Base-by-base conservation (phyloP, 1,140 invertebrate species). In the Drosophila navojoa region DNA sequence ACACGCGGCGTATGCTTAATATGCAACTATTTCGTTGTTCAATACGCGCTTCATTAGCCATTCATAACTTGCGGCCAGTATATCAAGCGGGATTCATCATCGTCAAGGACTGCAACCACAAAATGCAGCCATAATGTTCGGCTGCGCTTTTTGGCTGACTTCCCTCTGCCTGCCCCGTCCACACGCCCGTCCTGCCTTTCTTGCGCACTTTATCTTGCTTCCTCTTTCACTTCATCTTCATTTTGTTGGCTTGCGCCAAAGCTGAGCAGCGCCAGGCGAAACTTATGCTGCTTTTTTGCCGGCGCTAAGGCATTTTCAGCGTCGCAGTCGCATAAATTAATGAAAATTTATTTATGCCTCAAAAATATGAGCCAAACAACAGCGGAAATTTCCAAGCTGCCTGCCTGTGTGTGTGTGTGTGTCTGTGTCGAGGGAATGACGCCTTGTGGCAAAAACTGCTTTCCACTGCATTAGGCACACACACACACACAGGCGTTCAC, bases 261-360 rank as follows among this genome's bases (percentile, higher is more conserved):
- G 64, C 42, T 66, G 54, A 5, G 44, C 64, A 44, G 77, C 44
- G 27, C 72, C 32, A 22, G 35, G 55, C 45, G 40, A 86, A 85
- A 85, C 81, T 85, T 86, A 86, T 85, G 78, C 82, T 71, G 69
- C 81, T 38, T 74, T 52, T 74, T 80, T 71, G 71, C 70, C 72
- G 4, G 80, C 57, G 42, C 45, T 75, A 75, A 62, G 69, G 45
- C 61, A 35, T 19, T 44, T 38, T 71, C 74, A 58, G 50, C 63
- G 57, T 76, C 49, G 70, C 70, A 45, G 54, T 55, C 71, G 66
- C 79, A 87, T 87, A 87, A 87, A 87, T 87, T 87, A 87, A 87
- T 87, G 82, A 87, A 70, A 82, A 87, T 87, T 87, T 86, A 86
- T 86, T 87, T 87, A 87, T 87, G 69, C 73, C 71, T 55, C 60